A percentile compares a stretch with the other conserved stretches of the same genome.
phyloP scores from a whole-genome alignment of 2,888 invertebrate species.

The Mythimna pallens region DNA sequence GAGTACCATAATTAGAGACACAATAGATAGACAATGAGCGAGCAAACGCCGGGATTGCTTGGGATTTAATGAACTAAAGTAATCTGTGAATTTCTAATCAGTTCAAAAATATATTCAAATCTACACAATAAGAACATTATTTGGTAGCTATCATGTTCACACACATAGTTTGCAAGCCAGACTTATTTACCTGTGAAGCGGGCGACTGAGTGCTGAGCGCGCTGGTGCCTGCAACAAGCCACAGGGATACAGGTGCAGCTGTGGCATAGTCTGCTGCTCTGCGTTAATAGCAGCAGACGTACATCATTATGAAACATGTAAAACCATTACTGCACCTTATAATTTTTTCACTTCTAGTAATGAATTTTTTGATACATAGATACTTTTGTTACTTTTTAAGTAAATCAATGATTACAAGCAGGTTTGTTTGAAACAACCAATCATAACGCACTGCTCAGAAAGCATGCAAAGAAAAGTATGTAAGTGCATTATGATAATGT shows the following conservation, averaged over 20 bases:
- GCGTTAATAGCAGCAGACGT: not conserved
- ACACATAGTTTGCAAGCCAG: not conserved
- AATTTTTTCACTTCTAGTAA: not conserved
- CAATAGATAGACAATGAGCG: too few species aligned
- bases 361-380: not conserved
- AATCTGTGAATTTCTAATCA: too few species aligned
- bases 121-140: too few species aligned
- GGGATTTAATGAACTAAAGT: too few species aligned
- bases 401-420: not conserved
- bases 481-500: not conserved
- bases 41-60: too few species aligned
- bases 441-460: not conserved
- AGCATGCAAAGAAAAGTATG: not conserved
- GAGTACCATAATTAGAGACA: too few species aligned
- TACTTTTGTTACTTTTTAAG: not conserved
- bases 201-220: conserved; percentile 49
- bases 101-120: not conserved
- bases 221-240: conserved; percentile 64
- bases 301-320: not conserved
- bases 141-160: not conserved
- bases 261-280: not conserved
- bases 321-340: not conserved
- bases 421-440: too few species aligned
- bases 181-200: conserved; percentile 48
- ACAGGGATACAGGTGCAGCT: not conserved